Percentiles rank a stretch among this genome's conserved stretches.
Conservation (phyloP, 1,140 invertebrate genomes). For the Spodoptera frugiperda region DNA sequence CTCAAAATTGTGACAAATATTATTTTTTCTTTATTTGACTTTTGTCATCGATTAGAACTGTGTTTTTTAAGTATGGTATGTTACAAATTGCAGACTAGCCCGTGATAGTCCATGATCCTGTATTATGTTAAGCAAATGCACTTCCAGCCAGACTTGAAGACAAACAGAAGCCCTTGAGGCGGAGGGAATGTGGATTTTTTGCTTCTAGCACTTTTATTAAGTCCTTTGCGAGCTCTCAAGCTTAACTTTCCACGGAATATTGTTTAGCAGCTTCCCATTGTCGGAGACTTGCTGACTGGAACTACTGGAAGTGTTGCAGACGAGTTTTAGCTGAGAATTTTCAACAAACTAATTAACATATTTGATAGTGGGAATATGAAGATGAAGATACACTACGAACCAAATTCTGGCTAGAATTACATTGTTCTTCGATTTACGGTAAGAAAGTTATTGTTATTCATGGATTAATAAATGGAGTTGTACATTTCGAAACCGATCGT, state of each 20-base stretch:
- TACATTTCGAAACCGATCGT: too few species aligned
- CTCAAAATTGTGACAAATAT: too few species aligned
- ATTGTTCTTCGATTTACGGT: too few species aligned
- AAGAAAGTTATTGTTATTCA: too few species aligned
- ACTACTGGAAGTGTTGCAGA: conserved; percentile 2
- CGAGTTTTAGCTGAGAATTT: conserved; percentile 10
- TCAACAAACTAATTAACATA: conserved; percentile 15
- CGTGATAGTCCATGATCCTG: too few species aligned
- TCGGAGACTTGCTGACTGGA: not conserved
- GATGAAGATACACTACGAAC: too few species aligned
- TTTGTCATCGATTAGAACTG: too few species aligned
- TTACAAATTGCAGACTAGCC: too few species aligned
- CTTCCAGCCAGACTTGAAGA: conserved; percentile 28
- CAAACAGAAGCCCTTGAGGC: conserved; percentile 15
- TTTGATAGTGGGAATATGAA: conserved; percentile 4
- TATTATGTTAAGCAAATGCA: not conserved
- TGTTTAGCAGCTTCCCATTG: conserved; percentile 22
- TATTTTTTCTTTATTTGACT: too few species aligned
- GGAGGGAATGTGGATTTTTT: conserved; percentile 15
- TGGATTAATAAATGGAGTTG: too few species aligned
- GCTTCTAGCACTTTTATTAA: conserved; percentile 35
- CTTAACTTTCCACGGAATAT: conserved; percentile 28
- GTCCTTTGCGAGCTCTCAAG: conserved; percentile 31
- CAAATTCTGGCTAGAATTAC: too few species aligned
- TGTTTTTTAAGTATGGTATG: too few species aligned